Conservation (phyloP, 2,888 invertebrate genomes). For the Cryptosula pallasiana region DNA sequence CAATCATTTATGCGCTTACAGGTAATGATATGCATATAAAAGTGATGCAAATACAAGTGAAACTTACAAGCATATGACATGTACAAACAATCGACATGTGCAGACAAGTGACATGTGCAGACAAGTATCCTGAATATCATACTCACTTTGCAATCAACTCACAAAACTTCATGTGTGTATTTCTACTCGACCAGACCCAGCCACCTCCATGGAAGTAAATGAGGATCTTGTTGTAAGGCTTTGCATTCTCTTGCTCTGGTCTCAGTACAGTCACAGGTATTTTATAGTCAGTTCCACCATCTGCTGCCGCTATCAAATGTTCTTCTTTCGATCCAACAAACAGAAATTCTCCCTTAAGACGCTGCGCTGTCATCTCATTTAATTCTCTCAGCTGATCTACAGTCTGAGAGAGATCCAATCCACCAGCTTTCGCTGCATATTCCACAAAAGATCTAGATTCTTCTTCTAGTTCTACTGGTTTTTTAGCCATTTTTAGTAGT, state of each 20-base stretch:
- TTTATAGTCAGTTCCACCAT: background rate
- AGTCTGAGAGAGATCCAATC: background rate
- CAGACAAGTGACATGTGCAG: no score
- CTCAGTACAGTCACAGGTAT: conserved; percentile 8
- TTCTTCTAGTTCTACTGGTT: background rate
- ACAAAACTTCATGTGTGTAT: conserved; percentile 11
- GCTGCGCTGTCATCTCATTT: background rate
- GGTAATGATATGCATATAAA: background rate
- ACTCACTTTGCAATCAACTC: conserved; percentile 17
- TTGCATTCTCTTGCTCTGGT: background rate
- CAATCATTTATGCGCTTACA: no score
- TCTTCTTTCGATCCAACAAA: background rate
- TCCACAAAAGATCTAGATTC: background rate
- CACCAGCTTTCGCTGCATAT: background rate
- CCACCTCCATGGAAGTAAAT: conserved; percentile 25
- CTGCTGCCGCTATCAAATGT: background rate
- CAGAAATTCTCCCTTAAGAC: background rate
- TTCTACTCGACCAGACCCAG: background rate
- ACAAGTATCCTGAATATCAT: no score
- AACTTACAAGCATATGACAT: background rate
- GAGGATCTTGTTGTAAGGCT: background rate
- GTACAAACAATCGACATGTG: background rate
- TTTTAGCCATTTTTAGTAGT: background rate
- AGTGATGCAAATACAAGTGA: background rate
- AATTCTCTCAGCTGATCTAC: background rate